These are phyloP conservation scores for Anas capensis DNA, from an alignment of 2,797 vertebrate species.

Conservation along the genomic window DNA sequence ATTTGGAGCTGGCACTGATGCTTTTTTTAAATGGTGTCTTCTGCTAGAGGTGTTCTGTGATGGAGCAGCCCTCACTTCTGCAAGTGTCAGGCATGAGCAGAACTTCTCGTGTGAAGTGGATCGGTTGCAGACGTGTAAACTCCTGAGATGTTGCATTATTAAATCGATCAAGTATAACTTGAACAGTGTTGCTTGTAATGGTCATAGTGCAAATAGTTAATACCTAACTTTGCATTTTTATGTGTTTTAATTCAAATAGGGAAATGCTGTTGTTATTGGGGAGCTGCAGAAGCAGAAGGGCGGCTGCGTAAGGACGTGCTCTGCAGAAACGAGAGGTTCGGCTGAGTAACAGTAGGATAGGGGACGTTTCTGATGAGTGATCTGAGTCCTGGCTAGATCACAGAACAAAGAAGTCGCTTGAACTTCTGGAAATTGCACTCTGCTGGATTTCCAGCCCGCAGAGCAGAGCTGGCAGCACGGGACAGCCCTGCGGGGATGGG, in stretches of 20 bases:
- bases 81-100: accelerated
- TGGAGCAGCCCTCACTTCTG: neutral
- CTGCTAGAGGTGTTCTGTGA: accelerated
- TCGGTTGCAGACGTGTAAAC: accelerated
- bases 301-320: neutral
- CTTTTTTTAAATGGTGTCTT: neutral
- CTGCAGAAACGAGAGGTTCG: neutral
- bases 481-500: accelerated
- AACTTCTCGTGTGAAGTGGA: accelerated
- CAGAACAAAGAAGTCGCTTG: neutral
- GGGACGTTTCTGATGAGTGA: conserved; percentile 16
- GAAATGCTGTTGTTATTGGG: accelerated
- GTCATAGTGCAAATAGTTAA: accelerated
- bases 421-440: neutral
- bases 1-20: accelerated
- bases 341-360: conserved; percentile 19
- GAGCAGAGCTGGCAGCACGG: accelerated
- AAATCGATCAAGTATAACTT: accelerated
- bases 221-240: neutral
- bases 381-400: neutral
- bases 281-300: neutral
- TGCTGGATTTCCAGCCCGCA: neutral
- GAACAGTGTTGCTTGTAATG: neutral
- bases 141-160: accelerated
- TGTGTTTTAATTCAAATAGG: neutral